Conservation (phyloP, 1,140 invertebrate species). For the Callitettix versicolor region DNA sequence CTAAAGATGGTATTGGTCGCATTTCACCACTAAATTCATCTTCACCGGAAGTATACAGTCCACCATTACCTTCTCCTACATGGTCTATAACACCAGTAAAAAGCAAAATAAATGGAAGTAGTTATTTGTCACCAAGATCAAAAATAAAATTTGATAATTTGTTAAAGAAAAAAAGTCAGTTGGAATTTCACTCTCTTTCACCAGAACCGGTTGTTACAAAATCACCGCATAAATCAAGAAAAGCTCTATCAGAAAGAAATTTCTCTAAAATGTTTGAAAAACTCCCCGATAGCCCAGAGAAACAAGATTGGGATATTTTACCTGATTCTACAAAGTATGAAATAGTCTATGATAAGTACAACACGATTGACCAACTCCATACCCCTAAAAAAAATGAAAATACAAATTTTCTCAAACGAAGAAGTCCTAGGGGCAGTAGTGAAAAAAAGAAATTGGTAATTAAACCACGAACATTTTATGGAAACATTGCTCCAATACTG, state of each 20-base stretch:
- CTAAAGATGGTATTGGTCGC: background rate
- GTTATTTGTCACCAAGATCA: background rate
- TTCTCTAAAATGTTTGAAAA: background rate
- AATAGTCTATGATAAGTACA: background rate
- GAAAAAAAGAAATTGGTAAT: background rate
- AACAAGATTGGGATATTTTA: background rate
- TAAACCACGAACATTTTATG: slow-evolving; percentile 6
- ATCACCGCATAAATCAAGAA: background rate
- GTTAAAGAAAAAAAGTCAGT: background rate
- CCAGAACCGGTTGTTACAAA: background rate
- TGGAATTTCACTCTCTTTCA: background rate
- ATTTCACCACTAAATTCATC: background rate
- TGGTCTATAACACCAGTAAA: background rate
- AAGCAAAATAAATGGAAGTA: background rate
- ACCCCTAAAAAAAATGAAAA: background rate
- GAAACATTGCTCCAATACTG: slow-evolving; percentile 4
- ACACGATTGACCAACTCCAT: background rate
- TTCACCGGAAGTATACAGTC: slow-evolving; percentile 2
- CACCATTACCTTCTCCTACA: background rate
- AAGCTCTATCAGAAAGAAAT: background rate
- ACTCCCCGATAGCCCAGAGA: background rate
- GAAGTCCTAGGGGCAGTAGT: background rate
- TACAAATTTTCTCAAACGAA: background rate
- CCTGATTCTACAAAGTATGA: background rate
- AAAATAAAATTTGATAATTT: background rate